Conservation (phyloP, 2,888 invertebrate species). For the Tiliacea citrago region DNA sequence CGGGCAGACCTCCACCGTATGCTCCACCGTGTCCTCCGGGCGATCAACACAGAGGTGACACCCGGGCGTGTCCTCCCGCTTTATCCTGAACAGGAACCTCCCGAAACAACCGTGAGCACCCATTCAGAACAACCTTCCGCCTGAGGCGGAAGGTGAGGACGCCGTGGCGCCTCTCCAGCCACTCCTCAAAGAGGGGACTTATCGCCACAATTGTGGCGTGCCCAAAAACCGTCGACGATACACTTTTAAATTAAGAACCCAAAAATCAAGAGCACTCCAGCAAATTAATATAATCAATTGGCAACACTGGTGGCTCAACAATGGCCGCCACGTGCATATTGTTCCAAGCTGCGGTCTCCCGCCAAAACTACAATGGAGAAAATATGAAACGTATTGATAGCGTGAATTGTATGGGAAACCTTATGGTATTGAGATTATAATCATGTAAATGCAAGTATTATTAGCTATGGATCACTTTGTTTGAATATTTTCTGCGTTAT, state of each 20-base stretch:
- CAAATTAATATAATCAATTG: constrained; percentile 76
- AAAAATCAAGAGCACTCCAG: constrained; percentile 61
- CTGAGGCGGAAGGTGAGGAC: too few relatives aligned
- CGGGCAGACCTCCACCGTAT: too few relatives aligned
- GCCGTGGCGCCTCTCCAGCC: too few relatives aligned
- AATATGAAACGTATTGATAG: constrained; percentile 80
- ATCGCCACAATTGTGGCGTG: too few relatives aligned
- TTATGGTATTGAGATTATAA: constrained; percentile 70
- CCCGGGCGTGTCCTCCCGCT: too few relatives aligned
- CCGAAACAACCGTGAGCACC: too few relatives aligned
- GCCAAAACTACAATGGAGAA: constrained; percentile 72
- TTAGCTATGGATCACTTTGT: constrained; percentile 48
- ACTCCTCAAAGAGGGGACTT: too few relatives aligned
- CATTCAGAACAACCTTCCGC: too few relatives aligned
- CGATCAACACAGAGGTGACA: too few relatives aligned
- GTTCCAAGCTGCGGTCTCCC: constrained; percentile 58
- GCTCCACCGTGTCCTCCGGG: too few relatives aligned
- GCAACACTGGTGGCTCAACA: constrained; percentile 77
- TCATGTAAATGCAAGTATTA: constrained; percentile 65
- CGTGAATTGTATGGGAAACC: constrained; percentile 76
- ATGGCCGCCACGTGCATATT: constrained; percentile 75
- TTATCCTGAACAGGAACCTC: too few relatives aligned
- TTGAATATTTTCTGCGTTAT: constrained; percentile 44
- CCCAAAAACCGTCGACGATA: neutral
- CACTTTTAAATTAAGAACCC: constrained; percentile 20